Evolutionary conservation across 2,888 invertebrate species (phyloP), one percentile per base, ranked within the genome.

Genomic region (Phymatocera aterrima): DNA sequence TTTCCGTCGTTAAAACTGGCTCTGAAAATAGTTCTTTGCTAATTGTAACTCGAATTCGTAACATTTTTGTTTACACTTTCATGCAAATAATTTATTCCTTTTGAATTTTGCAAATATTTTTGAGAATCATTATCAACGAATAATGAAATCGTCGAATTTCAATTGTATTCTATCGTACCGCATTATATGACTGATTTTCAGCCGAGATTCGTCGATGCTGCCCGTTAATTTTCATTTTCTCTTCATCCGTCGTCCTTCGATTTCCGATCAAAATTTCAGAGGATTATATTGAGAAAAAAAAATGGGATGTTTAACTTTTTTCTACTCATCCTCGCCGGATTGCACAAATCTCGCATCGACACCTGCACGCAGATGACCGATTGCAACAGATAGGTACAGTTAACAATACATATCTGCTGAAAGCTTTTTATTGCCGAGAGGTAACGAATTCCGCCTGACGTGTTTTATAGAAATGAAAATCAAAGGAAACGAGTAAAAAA

Each of bases 351-450:
- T 57, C 57, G 24, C 28, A 57, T 57, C 57, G 57, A 57, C 57
- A 28, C 57, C 57, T 57, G 28, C 57, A 28, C 4, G 8, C 40
- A n/a, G n/a, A n/a, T n/a, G n/a, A n/a, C 15, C 57, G 57, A 28
- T 57, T 57, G 57, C 28, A 57, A 57, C 57, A 57, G 24, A 57
- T 57, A 57, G 5, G 3, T 40, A 40, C 12, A 40, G 5, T 10
- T 40, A 40, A 10, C 6, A 6, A 12, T 40, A 40, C 12, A 40
- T 40, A 40, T 3, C 10, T 57, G 24, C 57, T 57, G 57, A 57
- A 57, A 57, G 57, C 57, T 46, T 57, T 57, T 57, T 57, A n/a
- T n/a, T n/a, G n/a, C 28, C 28, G 57, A 57, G 57, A 57, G 57
- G 57, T 12, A 57, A 57, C 15, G 4, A 24, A 28, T 57, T 57